phyloP scores from a whole-genome alignment of 2,888 invertebrate species.

The Nipponacmea schrenckii region DNA sequence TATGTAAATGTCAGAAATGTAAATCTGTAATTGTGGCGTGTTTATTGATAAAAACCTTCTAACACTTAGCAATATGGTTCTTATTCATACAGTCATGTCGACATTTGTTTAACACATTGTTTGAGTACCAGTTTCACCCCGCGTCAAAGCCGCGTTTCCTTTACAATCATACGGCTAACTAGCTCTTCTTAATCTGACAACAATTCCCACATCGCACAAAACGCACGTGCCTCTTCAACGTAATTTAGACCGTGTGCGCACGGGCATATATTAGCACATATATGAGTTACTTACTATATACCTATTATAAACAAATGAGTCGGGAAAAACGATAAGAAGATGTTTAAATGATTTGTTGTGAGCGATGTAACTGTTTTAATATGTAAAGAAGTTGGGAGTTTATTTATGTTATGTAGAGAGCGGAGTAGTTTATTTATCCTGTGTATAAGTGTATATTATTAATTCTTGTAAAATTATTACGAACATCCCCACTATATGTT shows the following conservation, averaged over 20 bases:
- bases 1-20: slow-evolving; percentile 1
- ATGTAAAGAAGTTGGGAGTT: neutral
- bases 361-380: neutral
- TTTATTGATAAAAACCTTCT: slow-evolving; percentile 6
- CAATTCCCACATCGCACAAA: slow-evolving; percentile 6
- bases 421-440: neutral
- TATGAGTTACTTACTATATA: neutral
- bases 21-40: neutral
- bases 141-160: slow-evolving; percentile 7
- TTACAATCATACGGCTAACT: neutral
- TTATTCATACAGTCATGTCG: slow-evolving; percentile 1
- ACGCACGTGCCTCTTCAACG: slow-evolving; percentile 7
- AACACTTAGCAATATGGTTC: slow-evolving; percentile 5
- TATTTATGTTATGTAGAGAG: neutral
- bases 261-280: neutral
- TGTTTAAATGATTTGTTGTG: neutral
- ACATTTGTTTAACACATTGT: slow-evolving; percentile 2
- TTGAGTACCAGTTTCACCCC: neutral
- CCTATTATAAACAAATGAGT: neutral
- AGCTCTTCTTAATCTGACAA: neutral
- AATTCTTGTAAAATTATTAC: neutral
- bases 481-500: neutral
- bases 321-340: neutral
- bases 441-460: neutral
- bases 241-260: slow-evolving; percentile 3